These are phyloP conservation scores for Phrynocephalus versicolor DNA, from an alignment of 2,113 vertebrate species.

Conservation along the genomic window DNA sequence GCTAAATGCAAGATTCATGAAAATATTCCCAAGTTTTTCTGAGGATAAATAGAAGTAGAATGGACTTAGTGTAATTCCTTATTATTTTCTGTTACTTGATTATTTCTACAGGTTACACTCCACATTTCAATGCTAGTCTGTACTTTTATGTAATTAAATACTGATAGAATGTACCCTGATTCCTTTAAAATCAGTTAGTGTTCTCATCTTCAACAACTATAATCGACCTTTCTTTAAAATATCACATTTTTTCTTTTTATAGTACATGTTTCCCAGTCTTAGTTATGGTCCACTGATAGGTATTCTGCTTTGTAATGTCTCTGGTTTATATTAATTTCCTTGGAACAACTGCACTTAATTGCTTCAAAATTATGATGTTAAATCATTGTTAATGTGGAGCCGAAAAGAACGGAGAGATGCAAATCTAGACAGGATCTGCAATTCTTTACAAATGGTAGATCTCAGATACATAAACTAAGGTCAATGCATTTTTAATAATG, in stretches of 20 bases:
- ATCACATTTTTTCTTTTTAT: neutral
- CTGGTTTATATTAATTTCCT: neutral
- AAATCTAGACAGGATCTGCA: neutral
- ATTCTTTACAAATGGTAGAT: neutral
- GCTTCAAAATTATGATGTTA: neutral
- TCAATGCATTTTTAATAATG: neutral
- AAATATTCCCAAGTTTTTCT: neutral
- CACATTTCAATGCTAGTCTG: neutral
- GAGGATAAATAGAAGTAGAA: neutral
- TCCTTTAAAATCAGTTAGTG: neutral
- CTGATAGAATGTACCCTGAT: neutral
- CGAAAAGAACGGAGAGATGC: neutral
- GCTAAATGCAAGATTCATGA: constrained; percentile 1
- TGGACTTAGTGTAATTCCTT: neutral
- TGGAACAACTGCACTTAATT: neutral
- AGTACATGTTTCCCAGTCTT: neutral
- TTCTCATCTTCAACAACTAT: neutral
- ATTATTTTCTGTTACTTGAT: neutral
- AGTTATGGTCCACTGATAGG: neutral
- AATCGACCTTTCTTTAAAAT: neutral
- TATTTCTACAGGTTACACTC: neutral
- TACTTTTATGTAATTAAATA: neutral
- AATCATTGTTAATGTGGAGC: neutral
- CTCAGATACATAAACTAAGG: neutral
- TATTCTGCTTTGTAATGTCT: neutral